These are phyloP conservation scores for Scolopax rusticola DNA, from an alignment of 2,797 vertebrate species.

Conservation along the genomic window DNA sequence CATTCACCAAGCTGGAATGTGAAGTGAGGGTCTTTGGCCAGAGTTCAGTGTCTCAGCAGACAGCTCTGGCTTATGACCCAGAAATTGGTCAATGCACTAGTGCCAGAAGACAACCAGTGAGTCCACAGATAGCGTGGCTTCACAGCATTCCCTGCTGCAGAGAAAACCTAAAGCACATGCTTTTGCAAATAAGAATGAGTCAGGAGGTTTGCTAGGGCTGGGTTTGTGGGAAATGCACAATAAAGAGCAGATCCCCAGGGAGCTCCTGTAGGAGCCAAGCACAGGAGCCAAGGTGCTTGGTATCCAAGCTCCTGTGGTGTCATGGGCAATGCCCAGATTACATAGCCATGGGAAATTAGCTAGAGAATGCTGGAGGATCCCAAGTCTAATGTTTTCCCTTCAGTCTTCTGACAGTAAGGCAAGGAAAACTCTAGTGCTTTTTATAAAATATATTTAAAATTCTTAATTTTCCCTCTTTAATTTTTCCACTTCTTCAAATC, in stretches of 20 bases:
- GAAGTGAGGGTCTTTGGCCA: background rate
- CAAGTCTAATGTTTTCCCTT: background rate
- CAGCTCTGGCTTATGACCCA: background rate
- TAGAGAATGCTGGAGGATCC: background rate
- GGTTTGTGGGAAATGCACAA: background rate
- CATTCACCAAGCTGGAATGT: background rate
- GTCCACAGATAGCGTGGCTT: background rate
- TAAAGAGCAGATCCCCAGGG: background rate
- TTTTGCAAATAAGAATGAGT: background rate
- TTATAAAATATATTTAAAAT: background rate
- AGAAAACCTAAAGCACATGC: background rate
- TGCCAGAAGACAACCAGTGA: background rate
- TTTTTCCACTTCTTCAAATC: background rate
- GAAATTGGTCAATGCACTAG: background rate
- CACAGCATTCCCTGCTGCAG: background rate
- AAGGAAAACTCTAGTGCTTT: background rate
- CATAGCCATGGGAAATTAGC: background rate
- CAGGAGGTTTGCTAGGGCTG: background rate
- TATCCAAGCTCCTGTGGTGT: background rate
- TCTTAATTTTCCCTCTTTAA: background rate
- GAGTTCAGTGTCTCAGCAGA: background rate
- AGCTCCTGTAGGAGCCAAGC: background rate
- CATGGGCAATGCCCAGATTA: accelerated
- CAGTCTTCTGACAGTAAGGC: background rate
- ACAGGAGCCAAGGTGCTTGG: background rate